A percentile compares a stretch with the other conserved stretches of the same genome.
These are phyloP conservation scores for Oppia nitens DNA, from an alignment of 1,140 invertebrate species.

Conservation along the genomic window DNA sequence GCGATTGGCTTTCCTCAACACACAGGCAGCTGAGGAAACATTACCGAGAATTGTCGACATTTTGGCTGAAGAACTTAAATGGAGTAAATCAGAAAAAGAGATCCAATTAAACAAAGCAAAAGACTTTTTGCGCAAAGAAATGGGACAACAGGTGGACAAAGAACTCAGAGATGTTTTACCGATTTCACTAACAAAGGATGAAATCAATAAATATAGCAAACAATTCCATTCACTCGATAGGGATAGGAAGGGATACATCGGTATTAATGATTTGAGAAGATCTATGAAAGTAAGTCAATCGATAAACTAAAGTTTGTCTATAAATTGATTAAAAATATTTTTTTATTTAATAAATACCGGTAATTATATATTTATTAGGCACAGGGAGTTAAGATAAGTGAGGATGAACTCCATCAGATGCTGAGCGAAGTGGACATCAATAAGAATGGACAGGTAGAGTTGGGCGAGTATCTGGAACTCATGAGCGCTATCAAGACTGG, in stretches of 20 bases:
- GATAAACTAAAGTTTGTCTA: neutral
- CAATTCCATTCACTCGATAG: conserved; percentile 87
- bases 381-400: conserved; percentile 73
- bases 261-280: conserved; percentile 84
- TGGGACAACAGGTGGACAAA: conserved; percentile 87
- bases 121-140: conserved; percentile 78
- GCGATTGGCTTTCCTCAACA: conserved; percentile 86
- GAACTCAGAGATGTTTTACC: conserved; percentile 66
- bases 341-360: conserved; percentile 1
- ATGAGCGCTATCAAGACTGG: conserved; percentile 94
- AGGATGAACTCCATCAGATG: conserved; percentile 92
- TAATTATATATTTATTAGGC: conserved; percentile 36
- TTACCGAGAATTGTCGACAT: conserved; percentile 79
- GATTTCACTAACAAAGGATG: conserved; percentile 82
- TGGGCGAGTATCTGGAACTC: conserved; percentile 97
- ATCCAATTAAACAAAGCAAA: conserved; percentile 56
- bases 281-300: conserved; percentile 63
- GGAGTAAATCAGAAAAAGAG: conserved; percentile 65
- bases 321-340: neutral
- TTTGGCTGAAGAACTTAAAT: conserved; percentile 89
- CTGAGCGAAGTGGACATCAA: conserved; percentile 95
- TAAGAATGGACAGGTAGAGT: conserved; percentile 96
- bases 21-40: conserved; percentile 81
- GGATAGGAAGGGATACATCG: conserved; percentile 93
- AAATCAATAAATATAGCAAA: conserved; percentile 83